Base-by-base conservation (phyloP, 2,113 vertebrate species). In the Holacanthus passer region DNA sequence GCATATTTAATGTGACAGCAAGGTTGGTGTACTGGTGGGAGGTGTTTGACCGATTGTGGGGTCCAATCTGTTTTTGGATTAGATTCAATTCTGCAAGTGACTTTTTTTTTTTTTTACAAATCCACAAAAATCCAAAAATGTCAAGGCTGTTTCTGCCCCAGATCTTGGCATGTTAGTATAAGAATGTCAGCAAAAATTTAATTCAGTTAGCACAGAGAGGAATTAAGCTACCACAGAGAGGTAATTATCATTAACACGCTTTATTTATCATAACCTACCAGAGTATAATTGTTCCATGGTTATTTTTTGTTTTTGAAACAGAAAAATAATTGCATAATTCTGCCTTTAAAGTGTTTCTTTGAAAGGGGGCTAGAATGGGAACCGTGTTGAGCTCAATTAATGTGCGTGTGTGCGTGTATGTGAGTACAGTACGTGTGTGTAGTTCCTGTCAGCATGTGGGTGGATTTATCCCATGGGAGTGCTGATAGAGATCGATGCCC, bases 401-500 rank as follows among this genome's bases (percentile, higher is more conserved):
- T 69, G 74, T 14, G 24, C n/a, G 48, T 59, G 70, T 75, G 41
- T 62, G 27, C 48, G 69, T 77, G n/a, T 62, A n/a, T n/a, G n/a
- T n/a, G 17, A 59, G 43, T 41, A 31, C 16, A 50, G 73, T 2
- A 12, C 47, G 66, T 73, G 2, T 64, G 56, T 73, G 71, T 67
- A 37, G 68, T 73, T 71, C 20, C 68, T 81, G 80, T 82, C 69
- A 88, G 70, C 45, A 65, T 66, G 77, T 86, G 77, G 77, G 76
- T 62, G 79, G 79, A 81, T 87, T 87, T 77, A 86, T 87, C 71
- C 80, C 47, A 41, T 70, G 73, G 62, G 80, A 83, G 72, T 68
- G 75, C 67, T 84, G 87, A 81, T 76, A 31, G 72, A 84, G 88
- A 92, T 87, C 73, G 39, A 90, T 90, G 79, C 55, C 56, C 32